Evolutionary conservation across 2,113 vertebrate species (phyloP).

Genomic region (Scatophagus argus): DNA sequence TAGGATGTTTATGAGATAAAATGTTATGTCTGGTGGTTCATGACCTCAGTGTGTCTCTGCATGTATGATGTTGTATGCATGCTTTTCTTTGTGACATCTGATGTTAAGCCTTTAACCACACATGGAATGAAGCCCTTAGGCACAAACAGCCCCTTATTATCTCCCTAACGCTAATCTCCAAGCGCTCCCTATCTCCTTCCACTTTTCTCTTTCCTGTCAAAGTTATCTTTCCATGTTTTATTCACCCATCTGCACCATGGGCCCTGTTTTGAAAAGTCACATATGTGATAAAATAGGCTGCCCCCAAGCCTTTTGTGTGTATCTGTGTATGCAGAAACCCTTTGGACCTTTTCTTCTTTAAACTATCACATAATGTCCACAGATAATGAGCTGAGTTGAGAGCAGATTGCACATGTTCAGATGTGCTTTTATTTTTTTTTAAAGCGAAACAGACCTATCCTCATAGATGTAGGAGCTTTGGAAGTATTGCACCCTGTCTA

Average conservation of each 20-base stretch:
- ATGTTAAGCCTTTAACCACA: constrained; percentile 45
- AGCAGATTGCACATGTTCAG: constrained; percentile 5
- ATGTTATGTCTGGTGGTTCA: not conserved
- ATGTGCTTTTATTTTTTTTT: constrained; percentile 20
- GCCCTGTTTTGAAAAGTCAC: constrained; percentile 47
- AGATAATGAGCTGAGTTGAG: constrained; percentile 18
- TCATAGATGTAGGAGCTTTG: not conserved
- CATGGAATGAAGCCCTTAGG: constrained; percentile 37
- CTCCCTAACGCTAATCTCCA: constrained; percentile 50
- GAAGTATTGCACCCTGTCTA: not conserved
- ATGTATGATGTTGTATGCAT: not conserved
- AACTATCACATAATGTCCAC: not conserved
- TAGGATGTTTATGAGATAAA: constrained; percentile 12
- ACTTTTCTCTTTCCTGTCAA: constrained; percentile 50
- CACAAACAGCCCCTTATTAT: constrained; percentile 29
- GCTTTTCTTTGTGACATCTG: constrained; percentile 5
- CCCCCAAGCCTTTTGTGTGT: constrained; percentile 39
- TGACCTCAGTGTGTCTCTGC: constrained; percentile 2
- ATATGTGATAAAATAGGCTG: constrained; percentile 38
- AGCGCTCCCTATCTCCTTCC: constrained; percentile 41
- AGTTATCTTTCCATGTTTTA: constrained; percentile 71
- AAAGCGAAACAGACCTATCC: not conserved
- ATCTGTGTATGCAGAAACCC: constrained; percentile 27
- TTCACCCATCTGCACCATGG: constrained; percentile 46
- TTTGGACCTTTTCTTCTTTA: constrained; percentile 38